These are phyloP conservation scores for Myrmophylax atrothorax DNA, from an alignment of 2,113 vertebrate species.

Conservation along the genomic window DNA sequence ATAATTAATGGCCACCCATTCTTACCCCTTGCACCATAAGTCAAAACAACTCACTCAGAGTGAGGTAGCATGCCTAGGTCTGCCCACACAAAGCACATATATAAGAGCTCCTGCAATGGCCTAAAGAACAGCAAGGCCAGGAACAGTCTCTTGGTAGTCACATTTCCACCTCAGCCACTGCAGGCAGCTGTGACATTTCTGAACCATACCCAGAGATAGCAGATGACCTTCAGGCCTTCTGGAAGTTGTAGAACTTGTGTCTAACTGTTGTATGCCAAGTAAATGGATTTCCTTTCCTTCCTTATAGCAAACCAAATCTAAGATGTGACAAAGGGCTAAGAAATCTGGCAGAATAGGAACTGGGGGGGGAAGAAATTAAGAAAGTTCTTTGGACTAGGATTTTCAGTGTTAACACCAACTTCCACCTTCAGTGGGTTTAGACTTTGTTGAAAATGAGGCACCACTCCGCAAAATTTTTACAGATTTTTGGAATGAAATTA, in stretches of 20 bases:
- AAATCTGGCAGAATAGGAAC: neutral
- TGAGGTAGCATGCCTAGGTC: rapidly evolving
- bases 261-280: neutral
- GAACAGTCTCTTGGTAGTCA: neutral
- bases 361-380: rapidly evolving
- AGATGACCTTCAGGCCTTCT: neutral
- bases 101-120: neutral
- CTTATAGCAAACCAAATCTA: neutral
- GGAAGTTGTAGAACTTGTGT: neutral
- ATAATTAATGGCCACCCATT: neutral
- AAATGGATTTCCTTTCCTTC: neutral
- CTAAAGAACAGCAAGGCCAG: rapidly evolving
- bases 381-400: neutral
- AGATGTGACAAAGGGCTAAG: neutral
- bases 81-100: neutral
- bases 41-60: neutral
- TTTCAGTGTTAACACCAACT: neutral
- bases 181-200: neutral
- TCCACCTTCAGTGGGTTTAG: neutral
- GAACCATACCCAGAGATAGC: neutral
- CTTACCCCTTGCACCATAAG: neutral
- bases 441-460: neutral
- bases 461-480: neutral
- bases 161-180: neutral
- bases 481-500: neutral